Evolutionary conservation across 2,113 vertebrate species (phyloP).

Genomic region (Hippocampus barbouri): DNA sequence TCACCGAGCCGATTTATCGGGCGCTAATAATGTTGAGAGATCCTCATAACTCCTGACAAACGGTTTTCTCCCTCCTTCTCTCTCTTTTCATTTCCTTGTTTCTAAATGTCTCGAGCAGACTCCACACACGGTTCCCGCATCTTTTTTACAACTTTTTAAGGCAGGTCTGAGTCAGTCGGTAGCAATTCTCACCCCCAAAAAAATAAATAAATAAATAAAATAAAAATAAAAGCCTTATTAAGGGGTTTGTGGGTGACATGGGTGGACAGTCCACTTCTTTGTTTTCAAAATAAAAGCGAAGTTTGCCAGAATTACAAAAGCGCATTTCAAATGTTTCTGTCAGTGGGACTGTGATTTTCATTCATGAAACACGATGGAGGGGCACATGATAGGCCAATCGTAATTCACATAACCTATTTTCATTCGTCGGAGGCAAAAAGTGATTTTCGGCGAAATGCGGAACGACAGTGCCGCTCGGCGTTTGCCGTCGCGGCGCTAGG

Average conservation of each 20-base stretch:
- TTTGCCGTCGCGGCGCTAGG: not conserved
- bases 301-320: not conserved
- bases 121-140: conserved; percentile 26
- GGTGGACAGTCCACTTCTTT: not conserved
- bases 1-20: conserved; percentile 51
- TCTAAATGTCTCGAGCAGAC: conserved; percentile 36
- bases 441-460: not conserved
- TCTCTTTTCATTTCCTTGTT: conserved; percentile 30
- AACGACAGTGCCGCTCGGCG: not conserved
- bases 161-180: too few species aligned
- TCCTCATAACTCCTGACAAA: conserved; percentile 54
- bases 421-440: not conserved
- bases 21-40: conserved; percentile 41
- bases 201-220: conserved; percentile 8
- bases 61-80: conserved; percentile 16
- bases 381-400: not conserved
- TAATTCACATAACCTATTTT: not conserved
- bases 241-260: conserved; percentile 7
- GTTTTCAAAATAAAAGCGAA: too few species aligned
- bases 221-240: not conserved
- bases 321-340: not conserved
- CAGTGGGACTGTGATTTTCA: too few species aligned
- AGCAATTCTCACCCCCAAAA: not conserved
- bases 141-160: too few species aligned
- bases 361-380: too few species aligned